Conservation (phyloP, 2,113 vertebrate genomes). For the Junco hyemalis region DNA sequence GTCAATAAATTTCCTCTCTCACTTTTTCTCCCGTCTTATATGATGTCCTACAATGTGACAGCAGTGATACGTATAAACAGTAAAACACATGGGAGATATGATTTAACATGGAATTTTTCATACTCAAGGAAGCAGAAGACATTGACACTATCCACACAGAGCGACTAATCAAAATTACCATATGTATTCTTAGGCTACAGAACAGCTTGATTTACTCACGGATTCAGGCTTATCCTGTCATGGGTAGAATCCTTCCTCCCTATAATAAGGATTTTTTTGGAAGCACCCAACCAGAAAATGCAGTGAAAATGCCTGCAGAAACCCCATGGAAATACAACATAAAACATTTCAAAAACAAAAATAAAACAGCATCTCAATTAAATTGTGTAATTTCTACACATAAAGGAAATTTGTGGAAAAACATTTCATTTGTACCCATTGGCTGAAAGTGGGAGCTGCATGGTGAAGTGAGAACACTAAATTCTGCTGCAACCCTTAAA, state of each 20-base stretch:
- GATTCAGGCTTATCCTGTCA: not conserved
- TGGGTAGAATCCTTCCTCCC: constrained; percentile 5
- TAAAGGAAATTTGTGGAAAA: constrained; percentile 9
- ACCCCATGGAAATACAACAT: constrained; percentile 7
- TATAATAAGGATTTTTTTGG: constrained; percentile 14
- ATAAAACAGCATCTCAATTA: constrained; percentile 11
- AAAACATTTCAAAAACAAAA: constrained; percentile 2
- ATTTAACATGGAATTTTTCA: constrained; percentile 36
- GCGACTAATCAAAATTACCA: constrained; percentile 26
- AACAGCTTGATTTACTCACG: not conserved
- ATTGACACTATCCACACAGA: constrained; percentile 34
- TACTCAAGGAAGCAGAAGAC: constrained; percentile 64
- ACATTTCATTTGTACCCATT: constrained; percentile 1
- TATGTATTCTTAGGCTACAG: constrained; percentile 3
- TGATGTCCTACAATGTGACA: not conserved
- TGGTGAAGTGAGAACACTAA: not conserved
- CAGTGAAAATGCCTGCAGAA: constrained; percentile 35
- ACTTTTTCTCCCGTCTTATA: not conserved
- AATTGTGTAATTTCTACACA: not conserved
- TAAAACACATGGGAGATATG: not conserved
- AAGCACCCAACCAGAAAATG: constrained; percentile 32
- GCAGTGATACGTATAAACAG: not conserved
- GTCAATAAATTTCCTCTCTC: constrained; percentile 20
- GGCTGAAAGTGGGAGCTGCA: not conserved
- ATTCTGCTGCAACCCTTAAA: not conserved